Evolutionary conservation across 2,888 invertebrate genomes (phyloP).

Genomic region (Agelastica alni): DNA sequence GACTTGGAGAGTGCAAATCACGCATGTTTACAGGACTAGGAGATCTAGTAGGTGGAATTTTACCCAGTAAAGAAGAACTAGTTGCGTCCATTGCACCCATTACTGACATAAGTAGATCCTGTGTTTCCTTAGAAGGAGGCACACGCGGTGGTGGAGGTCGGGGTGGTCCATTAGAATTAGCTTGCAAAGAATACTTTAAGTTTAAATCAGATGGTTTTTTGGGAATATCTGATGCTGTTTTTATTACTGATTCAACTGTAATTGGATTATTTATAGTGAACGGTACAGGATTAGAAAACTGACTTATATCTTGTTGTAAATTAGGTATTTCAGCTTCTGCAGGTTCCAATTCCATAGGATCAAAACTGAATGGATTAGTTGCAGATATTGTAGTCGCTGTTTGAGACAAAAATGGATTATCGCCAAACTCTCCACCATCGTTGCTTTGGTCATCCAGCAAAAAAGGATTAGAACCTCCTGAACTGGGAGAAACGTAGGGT

Average conservation of each 20-base stretch:
- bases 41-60: constrained; percentile 82
- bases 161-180: constrained; percentile 34
- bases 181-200: constrained; percentile 51
- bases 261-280: constrained; percentile 27
- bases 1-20: constrained; percentile 82
- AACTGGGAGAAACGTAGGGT: constrained; percentile 58
- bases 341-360: constrained; percentile 54
- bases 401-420: constrained; percentile 72
- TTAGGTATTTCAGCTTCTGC: constrained; percentile 42
- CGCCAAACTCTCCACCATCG: constrained; percentile 49
- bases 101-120: constrained; percentile 82
- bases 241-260: constrained; percentile 9
- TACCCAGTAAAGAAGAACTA: constrained; percentile 79
- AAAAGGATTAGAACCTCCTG: constrained; percentile 70
- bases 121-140: constrained; percentile 77
- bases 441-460: constrained; percentile 61
- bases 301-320: constrained; percentile 1
- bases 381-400: constrained; percentile 47
- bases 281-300: background rate
- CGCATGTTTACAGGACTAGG: constrained; percentile 86
- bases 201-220: constrained; percentile 57
- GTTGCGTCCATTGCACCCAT: constrained; percentile 89
- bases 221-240: constrained; percentile 3
- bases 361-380: constrained; percentile 70
- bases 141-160: constrained; percentile 59